phyloP scores from a whole-genome alignment of 2,888 invertebrate species.

The Dolichomitus sp. region DNA sequence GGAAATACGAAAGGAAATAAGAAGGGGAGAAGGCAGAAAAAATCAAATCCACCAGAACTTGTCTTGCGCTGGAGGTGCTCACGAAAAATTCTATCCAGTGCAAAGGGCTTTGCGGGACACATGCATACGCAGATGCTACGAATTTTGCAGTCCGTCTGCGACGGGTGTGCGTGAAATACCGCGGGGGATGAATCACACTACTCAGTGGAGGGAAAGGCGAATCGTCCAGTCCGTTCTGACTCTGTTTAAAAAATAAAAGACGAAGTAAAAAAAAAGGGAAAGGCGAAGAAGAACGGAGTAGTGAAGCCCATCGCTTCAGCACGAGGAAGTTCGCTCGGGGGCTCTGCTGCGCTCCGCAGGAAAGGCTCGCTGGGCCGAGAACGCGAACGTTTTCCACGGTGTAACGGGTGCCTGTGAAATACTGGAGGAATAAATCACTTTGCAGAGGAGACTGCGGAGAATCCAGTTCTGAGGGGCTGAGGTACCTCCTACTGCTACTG shows the following conservation, averaged over 20 bases:
- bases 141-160: constrained; percentile 15
- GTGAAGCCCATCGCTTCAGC: constrained; percentile 8
- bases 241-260: constrained; percentile 27
- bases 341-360: constrained; percentile 42
- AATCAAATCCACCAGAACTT: constrained; percentile 18
- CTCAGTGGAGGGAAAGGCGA: constrained; percentile 36
- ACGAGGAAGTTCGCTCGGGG: constrained; percentile 58
- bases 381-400: constrained; percentile 58
- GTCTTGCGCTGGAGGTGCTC: neutral
- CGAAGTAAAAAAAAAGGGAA: neutral
- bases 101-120: neutral
- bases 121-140: neutral
- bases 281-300: constrained; percentile 6
- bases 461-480: constrained; percentile 42
- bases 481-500: neutral
- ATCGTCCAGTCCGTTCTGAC: constrained; percentile 44
- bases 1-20: neutral
- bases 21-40: neutral
- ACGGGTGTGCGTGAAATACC: constrained; percentile 58
- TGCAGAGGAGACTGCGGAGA: constrained; percentile 40
- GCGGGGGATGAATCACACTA: constrained; percentile 58
- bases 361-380: constrained; percentile 62
- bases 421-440: constrained; percentile 66
- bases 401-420: constrained; percentile 66
- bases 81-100: constrained; percentile 16